Percentiles rank a stretch among this genome's conserved stretches.
These are phyloP conservation scores for Phylloscopus trochilus DNA, from an alignment of 2,113 vertebrate genomes.

Conservation along the genomic window DNA sequence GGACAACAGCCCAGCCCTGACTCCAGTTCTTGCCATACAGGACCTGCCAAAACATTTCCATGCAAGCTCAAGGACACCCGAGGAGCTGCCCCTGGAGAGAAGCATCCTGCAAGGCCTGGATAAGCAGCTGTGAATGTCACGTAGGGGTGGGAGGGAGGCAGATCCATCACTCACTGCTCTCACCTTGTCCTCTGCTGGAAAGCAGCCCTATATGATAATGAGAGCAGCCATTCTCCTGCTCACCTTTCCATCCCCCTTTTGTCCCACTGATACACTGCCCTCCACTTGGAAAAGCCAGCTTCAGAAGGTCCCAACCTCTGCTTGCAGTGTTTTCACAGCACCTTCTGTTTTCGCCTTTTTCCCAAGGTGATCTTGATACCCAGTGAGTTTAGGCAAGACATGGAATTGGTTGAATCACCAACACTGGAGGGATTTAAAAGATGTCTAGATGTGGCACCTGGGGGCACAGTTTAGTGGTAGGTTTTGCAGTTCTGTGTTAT, in stretches of 20 bases:
- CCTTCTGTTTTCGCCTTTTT: background rate
- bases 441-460: background rate
- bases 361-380: background rate
- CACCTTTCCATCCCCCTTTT: background rate
- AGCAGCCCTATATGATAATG: background rate
- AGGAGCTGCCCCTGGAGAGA: background rate
- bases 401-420: background rate
- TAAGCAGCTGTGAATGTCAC: background rate
- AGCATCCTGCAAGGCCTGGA: background rate
- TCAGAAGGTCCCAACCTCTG: background rate
- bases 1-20: background rate
- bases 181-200: conserved; percentile 30
- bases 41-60: background rate
- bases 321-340: background rate
- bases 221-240: background rate
- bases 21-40: background rate
- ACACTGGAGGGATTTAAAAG: background rate
- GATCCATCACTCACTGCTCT: conserved; percentile 1
- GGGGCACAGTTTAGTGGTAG: background rate
- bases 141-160: background rate
- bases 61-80: background rate
- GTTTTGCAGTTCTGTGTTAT: background rate
- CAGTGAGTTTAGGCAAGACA: background rate
- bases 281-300: background rate
- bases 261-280: background rate